Evolutionary conservation across 2,113 vertebrate species (phyloP).

Genomic region (Platysternon megacephalum): DNA sequence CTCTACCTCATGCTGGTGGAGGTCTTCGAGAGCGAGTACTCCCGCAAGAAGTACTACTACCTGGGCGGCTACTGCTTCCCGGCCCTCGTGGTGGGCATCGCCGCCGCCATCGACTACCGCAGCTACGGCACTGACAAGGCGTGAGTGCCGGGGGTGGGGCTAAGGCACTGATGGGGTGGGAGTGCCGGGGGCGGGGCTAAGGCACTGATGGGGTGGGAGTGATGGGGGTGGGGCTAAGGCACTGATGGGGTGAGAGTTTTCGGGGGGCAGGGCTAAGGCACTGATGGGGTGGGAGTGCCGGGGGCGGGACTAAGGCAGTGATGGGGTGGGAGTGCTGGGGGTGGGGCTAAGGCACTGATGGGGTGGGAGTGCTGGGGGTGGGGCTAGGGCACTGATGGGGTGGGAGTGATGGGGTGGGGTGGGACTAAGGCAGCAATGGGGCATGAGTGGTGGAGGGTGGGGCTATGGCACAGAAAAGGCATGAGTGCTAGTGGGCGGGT

Average conservation of each 20-base stretch:
- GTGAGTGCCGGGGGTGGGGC: conserved; percentile 83
- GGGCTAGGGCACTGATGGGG: neutral
- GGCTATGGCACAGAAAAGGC: neutral
- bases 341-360: neutral
- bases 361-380: too few relatives aligned
- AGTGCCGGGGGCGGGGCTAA: conserved; percentile 58
- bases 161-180: conserved; percentile 95
- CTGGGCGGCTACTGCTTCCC: conserved; percentile 94
- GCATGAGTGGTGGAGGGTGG: neutral
- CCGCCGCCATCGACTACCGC: conserved; percentile 92
- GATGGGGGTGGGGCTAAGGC: neutral
- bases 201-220: neutral
- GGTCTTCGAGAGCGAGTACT: conserved; percentile 93
- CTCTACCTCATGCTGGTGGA: conserved; percentile 94
- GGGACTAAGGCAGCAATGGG: neutral
- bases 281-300: neutral
- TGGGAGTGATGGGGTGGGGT: neutral
- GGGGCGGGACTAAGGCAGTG: neutral
- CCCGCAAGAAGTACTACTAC: conserved; percentile 94
- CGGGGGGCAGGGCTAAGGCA: neutral
- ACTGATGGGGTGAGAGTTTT: rapidly evolving
- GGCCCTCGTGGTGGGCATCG: conserved; percentile 92
- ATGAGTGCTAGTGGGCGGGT: neutral
- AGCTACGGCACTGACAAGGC: conserved; percentile 96
- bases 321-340: neutral